A percentile compares a stretch with the other conserved stretches of the same genome.
These are phyloP conservation scores for Pionites leucogaster DNA, from an alignment of 2,113 vertebrate genomes.

Conservation along the genomic window DNA sequence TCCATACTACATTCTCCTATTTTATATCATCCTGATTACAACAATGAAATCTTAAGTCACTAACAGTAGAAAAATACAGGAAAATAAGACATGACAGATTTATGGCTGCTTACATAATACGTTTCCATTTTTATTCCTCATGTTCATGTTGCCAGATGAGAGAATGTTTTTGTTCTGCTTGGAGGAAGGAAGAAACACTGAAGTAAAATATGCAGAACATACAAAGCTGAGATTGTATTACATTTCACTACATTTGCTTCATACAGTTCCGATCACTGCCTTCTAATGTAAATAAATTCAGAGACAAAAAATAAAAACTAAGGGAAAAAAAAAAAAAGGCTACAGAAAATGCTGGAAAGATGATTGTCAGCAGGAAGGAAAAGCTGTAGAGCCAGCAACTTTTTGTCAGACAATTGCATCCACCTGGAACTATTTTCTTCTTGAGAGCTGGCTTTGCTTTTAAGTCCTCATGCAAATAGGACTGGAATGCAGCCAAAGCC, in stretches of 20 bases:
- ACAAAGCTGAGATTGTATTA: neutral
- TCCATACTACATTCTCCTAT: neutral
- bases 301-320: neutral
- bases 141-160: neutral
- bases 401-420: neutral
- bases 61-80: neutral
- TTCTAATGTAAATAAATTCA: neutral
- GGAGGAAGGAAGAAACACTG: neutral
- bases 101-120: neutral
- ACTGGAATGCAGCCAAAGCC: neutral
- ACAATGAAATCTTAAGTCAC: neutral
- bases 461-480: neutral
- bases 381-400: neutral
- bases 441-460: neutral
- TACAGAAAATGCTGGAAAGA: neutral
- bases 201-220: neutral
- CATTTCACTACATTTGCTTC: neutral
- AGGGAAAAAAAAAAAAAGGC: accelerated
- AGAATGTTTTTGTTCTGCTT: neutral
- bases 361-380: neutral
- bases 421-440: conserved; percentile 21
- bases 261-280: neutral
- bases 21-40: neutral
- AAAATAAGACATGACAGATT: neutral
- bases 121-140: neutral